A percentile compares a stretch with the other conserved stretches of the same genome.
These are phyloP conservation scores for Anabacerthia variegaticeps DNA, from an alignment of 2,797 vertebrate species.

Conservation along the genomic window DNA sequence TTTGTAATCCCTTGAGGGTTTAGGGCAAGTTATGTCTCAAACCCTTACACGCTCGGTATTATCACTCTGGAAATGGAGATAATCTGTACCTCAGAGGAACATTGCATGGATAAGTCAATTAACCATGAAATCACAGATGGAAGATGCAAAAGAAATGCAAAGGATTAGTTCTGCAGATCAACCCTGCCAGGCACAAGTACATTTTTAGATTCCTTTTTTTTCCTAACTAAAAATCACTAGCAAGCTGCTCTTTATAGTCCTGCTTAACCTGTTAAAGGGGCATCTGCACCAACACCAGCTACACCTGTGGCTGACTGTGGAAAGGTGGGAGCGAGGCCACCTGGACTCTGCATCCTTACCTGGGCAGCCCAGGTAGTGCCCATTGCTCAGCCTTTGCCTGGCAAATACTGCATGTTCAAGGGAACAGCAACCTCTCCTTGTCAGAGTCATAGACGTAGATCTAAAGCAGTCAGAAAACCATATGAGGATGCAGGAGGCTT, in stretches of 20 bases:
- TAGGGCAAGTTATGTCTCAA: neutral
- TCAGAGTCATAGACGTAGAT: rapidly evolving
- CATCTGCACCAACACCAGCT: rapidly evolving
- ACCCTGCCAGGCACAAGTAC: conserved; percentile 16
- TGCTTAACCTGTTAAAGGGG: neutral
- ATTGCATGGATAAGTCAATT: conserved; percentile 47
- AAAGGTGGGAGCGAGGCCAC: neutral
- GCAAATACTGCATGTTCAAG: neutral
- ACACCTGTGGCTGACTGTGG: neutral
- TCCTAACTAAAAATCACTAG: neutral
- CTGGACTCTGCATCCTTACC: neutral
- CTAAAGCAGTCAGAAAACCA: neutral
- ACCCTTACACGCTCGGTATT: rapidly evolving
- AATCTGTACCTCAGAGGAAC: conserved; percentile 47
- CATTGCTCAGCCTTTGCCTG: neutral
- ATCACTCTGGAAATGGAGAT: conserved; percentile 13
- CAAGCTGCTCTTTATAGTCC: neutral
- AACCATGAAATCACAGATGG: conserved; percentile 56
- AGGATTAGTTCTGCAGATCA: conserved; percentile 34
- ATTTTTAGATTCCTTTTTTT: neutral
- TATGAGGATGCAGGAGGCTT: neutral
- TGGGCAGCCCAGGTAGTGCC: neutral
- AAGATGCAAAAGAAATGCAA: conserved; percentile 39
- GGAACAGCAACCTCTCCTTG: neutral
- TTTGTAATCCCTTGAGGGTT: neutral